Evolutionary conservation across 2,113 vertebrate species (phyloP), one percentile per base, ranked within the genome.

Genomic region (Neotragus pygmaeus): DNA sequence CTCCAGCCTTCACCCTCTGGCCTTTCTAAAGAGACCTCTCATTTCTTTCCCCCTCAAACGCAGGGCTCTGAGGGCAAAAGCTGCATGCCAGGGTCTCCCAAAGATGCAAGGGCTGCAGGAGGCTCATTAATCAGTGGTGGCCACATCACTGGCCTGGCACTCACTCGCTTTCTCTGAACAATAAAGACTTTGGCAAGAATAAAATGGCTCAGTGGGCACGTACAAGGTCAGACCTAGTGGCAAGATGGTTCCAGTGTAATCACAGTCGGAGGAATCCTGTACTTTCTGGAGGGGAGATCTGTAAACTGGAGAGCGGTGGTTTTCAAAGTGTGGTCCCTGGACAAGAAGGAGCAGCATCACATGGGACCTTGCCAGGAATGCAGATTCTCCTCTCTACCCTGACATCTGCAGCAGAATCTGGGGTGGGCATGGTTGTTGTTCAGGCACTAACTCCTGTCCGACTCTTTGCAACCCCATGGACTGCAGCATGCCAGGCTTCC

Each of bases 151-250:
- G 47, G 17, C 84, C 90, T 87, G 80, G 78, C 92, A 53, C 88
- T 87, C 89, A 47, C 81, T n/a, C 60, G 11, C 49, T 28, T 73
- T 33, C 39, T 86, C 33, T 2, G 47, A 96, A 97, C 96, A 97
- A 97, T 98, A 10, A 93, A 96, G 97, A 97, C 86, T 92, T 96
- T 39, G 89, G 96, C 28, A 49, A 94, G 87, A 92, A 97, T 90
- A 90, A 97, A 98, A 95, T 73, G 77, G 83, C 89, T 95, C 91
- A 77, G 14, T 73, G 80, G 87, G 60, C 96, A 88, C 58, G 84
- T 66, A 90, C 90, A 97, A 97, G 97, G 97, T 98, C 98, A 98
- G 92, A 60, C 89, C 96, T 94, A 97, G 97, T 92, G 96, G 97
- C 96, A 97, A 98, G 90, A 97, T 97, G 97, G 95, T 96, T 95